Conservation (phyloP, 2,797 vertebrate species). For the Onychomys leucogaster region DNA sequence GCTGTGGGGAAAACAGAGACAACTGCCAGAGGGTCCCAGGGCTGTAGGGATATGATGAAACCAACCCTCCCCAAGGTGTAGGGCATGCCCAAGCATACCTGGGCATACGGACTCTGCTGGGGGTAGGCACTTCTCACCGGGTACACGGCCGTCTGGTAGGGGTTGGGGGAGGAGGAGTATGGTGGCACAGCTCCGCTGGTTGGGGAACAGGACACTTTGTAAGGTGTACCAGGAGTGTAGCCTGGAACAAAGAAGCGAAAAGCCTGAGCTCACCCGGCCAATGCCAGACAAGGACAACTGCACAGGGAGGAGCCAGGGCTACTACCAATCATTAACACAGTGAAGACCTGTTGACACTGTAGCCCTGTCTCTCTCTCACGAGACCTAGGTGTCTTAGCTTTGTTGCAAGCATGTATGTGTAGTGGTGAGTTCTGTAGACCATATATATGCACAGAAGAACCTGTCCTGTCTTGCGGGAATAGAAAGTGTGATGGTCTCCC, state of each 20-base stretch:
- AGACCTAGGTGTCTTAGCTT: neutral
- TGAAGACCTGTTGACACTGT: no score
- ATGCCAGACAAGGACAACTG: neutral
- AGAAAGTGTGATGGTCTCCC: neutral
- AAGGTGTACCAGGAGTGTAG: conserved; percentile 96
- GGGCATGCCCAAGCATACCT: conserved; percentile 87
- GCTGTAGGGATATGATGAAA: neutral
- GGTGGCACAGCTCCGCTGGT: conserved; percentile 95
- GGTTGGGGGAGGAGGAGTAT: conserved; percentile 95
- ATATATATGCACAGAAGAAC: neutral
- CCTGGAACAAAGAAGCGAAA: conserved; percentile 88
- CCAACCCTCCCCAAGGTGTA: neutral
- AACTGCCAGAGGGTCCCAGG: neutral
- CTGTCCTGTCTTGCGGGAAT: neutral
- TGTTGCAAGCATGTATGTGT: neutral
- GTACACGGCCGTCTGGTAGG: conserved; percentile 95
- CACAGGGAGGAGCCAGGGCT: neutral
- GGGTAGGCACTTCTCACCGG: conserved; percentile 97
- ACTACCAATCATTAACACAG: neutral
- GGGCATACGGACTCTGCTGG: conserved; percentile 98
- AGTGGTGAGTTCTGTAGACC: neutral
- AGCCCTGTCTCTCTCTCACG: neutral
- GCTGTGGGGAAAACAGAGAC: conserved; percentile 88
- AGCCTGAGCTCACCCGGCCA: neutral
- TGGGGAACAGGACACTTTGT: conserved; percentile 99